Conservation (phyloP, 2,888 invertebrate species). For the Drosophila merina region DNA sequence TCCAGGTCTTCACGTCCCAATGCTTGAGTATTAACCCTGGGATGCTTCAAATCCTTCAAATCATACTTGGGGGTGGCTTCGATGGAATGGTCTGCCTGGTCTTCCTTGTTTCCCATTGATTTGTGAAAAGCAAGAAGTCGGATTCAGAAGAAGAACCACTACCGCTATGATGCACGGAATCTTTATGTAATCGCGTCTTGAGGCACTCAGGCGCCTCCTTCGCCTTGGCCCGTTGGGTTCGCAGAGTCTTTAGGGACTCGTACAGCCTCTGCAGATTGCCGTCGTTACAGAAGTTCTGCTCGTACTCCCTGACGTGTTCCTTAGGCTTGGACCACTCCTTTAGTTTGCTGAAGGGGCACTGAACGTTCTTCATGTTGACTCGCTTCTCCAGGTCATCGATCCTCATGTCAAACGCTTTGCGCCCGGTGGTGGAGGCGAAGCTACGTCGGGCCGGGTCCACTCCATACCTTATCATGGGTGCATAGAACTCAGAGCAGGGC, state of each 20-base stretch:
- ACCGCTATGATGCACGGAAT: background rate
- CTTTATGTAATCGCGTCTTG: background rate
- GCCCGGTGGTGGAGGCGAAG: conserved; percentile 72
- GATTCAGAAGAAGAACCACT: background rate
- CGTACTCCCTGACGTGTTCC: conserved; percentile 74
- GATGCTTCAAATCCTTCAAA: too few species aligned
- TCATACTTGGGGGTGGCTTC: background rate
- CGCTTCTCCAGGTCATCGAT: conserved; percentile 80
- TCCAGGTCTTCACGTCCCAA: conserved; percentile 68
- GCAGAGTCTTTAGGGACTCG: conserved; percentile 75
- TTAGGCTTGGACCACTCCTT: conserved; percentile 81
- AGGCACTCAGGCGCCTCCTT: conserved; percentile 75
- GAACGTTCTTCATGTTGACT: conserved; percentile 65
- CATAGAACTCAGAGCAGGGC: conserved; percentile 87
- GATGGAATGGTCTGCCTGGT: background rate
- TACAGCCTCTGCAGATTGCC: conserved; percentile 80
- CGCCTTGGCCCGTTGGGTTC: conserved; percentile 57
- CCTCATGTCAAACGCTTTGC: conserved; percentile 77
- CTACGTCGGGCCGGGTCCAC: conserved; percentile 87
- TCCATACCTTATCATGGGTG: conserved; percentile 87
- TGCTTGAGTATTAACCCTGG: background rate
- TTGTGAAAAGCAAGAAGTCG: background rate
- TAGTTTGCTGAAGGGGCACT: conserved; percentile 79
- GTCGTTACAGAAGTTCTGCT: conserved; percentile 81
- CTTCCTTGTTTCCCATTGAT: background rate